Percentiles rank a stretch among this genome's conserved stretches.
These are phyloP conservation scores for Parasteatoda lunata DNA, from an alignment of 2,888 invertebrate species.

Conservation along the genomic window DNA sequence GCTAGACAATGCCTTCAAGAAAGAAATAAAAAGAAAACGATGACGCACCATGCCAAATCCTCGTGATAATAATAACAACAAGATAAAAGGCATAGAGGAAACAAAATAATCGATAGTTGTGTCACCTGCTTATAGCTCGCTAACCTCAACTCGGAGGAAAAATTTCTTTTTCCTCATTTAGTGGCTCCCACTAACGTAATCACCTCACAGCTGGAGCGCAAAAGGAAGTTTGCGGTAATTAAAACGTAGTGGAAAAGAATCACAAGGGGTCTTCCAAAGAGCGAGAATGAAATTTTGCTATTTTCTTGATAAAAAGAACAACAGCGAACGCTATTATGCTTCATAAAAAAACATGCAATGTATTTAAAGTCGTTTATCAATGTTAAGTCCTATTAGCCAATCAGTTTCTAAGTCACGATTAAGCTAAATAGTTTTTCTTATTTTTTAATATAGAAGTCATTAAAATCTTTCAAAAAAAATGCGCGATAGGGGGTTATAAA, in stretches of 20 bases:
- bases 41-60: slow-evolving; percentile 51
- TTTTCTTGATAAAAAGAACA: not conserved
- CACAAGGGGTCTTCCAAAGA: not conserved
- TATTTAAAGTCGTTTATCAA: too few species aligned
- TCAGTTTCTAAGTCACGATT: too few species aligned
- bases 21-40: slow-evolving; percentile 56
- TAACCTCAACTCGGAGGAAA: slow-evolving; percentile 14
- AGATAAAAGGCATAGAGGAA: slow-evolving; percentile 16
- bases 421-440: too few species aligned
- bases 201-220: slow-evolving; percentile 37
- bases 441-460: too few species aligned
- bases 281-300: not conserved
- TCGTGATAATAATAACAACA: slow-evolving; percentile 46
- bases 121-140: not conserved
- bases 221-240: slow-evolving; percentile 22
- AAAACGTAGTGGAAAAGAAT: slow-evolving; percentile 31
- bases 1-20: slow-evolving; percentile 51
- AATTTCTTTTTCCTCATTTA: slow-evolving; percentile 17
- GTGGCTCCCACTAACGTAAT: not conserved
- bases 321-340: too few species aligned
- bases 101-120: not conserved
- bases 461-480: too few species aligned
- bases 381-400: too few species aligned
- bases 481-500: too few species aligned
- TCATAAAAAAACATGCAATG: too few species aligned